Conservation (phyloP, 2,113 vertebrate species). For the Cyphomyrus plagiostoma region DNA sequence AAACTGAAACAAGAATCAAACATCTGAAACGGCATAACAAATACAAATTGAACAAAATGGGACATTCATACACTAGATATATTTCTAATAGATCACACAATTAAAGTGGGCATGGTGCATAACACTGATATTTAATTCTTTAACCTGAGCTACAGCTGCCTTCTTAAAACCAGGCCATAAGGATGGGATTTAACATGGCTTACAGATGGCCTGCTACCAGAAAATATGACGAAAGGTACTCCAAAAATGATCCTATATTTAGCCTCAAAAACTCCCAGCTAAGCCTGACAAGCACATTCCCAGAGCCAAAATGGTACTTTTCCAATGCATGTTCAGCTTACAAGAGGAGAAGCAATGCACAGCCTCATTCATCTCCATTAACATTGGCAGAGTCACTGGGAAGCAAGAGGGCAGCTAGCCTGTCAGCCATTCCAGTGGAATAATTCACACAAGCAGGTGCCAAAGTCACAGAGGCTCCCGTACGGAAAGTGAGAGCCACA, state of each 20-base stretch:
- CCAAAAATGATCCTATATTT: slow-evolving; percentile 5
- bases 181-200: background rate
- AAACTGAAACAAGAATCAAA: background rate
- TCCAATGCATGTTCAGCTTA: background rate
- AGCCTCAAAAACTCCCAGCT: slow-evolving; percentile 7
- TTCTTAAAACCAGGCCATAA: background rate
- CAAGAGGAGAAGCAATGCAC: background rate
- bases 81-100: background rate
- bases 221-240: background rate
- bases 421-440: slow-evolving; percentile 33
- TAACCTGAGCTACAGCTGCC: background rate
- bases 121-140: background rate
- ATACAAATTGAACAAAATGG: background rate
- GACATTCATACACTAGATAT: background rate
- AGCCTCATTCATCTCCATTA: background rate
- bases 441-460: slow-evolving; percentile 32
- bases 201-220: background rate
- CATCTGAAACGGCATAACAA: background rate
- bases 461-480: slow-evolving; percentile 34
- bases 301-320: background rate
- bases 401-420: slow-evolving; percentile 29
- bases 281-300: background rate
- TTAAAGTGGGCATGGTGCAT: background rate
- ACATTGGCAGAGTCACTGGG: slow-evolving; percentile 18
- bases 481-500: slow-evolving; percentile 21